Percentiles rank a stretch among this genome's conserved stretches.
Conservation (phyloP, 2,888 invertebrate species). For the Agrotis puta region DNA sequence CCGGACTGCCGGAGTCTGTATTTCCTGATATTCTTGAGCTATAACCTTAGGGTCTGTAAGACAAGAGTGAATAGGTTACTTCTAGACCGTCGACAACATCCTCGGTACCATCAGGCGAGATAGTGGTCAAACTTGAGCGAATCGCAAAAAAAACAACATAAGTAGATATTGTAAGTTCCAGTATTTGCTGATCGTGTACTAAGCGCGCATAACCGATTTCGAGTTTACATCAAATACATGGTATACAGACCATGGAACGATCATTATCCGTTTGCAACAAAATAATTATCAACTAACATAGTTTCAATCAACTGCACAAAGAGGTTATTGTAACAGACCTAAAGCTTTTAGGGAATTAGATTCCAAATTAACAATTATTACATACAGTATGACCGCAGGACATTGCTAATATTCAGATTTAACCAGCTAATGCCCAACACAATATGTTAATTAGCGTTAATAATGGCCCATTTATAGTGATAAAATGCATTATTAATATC, state of each 20-base stretch:
- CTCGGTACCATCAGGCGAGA: no score
- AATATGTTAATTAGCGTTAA: background rate
- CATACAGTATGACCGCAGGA: background rate
- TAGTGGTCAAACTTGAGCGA: no score
- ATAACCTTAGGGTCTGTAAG: no score
- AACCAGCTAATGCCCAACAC: conserved; percentile 1
- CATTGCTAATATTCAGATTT: conserved; percentile 1
- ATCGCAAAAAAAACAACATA: no score
- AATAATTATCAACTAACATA: background rate
- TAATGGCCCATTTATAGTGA: conserved; percentile 1
- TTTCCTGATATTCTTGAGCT: no score
- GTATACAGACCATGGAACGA: background rate
- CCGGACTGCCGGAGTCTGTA: no score
- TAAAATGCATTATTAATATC: background rate
- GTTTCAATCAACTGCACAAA: background rate
- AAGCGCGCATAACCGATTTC: no score
- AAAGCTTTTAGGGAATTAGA: background rate
- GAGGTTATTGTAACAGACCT: background rate
- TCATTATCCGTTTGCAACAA: background rate
- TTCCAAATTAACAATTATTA: conserved; percentile 2
- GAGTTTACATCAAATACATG: no score
- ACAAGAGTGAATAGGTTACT: no score
- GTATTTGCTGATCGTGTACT: no score
- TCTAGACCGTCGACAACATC: no score
- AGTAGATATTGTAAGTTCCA: no score